Evolutionary conservation across 2,797 vertebrate species (phyloP).

Genomic region (Trichosurus vulpecula): DNA sequence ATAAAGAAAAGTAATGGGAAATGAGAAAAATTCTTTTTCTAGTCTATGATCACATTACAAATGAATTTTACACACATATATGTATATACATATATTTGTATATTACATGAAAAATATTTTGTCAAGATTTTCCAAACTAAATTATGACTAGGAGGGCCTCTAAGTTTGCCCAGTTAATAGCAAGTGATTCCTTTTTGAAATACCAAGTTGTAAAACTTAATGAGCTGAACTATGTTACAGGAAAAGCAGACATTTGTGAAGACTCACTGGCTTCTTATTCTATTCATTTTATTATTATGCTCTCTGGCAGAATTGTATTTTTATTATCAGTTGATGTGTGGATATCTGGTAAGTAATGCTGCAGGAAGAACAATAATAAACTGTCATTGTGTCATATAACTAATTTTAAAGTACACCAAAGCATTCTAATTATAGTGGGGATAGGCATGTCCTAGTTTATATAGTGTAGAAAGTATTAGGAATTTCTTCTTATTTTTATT

Average conservation of each 20-base stretch:
- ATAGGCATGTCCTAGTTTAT: no score
- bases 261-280: neutral
- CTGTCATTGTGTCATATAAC: neutral
- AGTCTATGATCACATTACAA: neutral
- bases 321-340: neutral
- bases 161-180: neutral
- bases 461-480: neutral
- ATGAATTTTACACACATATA: neutral
- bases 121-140: neutral
- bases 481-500: neutral
- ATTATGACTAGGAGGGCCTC: no score
- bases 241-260: neutral
- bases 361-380: neutral
- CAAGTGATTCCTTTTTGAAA: neutral
- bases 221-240: neutral
- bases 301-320: constrained; percentile 25
- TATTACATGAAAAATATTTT: neutral
- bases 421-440: neutral
- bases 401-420: neutral
- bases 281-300: neutral
- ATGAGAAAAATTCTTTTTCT: neutral
- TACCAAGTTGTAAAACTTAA: constrained; percentile 6
- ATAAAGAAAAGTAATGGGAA: neutral
- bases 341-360: neutral
- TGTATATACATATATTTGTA: neutral